These are phyloP conservation scores for Parochlus steinenii DNA, from an alignment of 2,888 invertebrate species.

Conservation along the genomic window DNA sequence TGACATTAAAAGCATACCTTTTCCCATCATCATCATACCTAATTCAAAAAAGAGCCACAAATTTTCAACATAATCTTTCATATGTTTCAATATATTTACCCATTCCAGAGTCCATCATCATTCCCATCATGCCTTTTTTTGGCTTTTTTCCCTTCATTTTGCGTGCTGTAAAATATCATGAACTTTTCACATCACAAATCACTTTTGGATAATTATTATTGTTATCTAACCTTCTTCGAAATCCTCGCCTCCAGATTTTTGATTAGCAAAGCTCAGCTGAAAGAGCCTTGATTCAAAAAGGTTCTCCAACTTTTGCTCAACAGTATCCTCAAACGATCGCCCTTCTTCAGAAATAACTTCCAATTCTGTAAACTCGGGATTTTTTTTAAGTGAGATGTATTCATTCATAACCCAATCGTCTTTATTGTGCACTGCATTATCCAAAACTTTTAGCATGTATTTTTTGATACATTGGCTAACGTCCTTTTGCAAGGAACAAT, in stretches of 20 bases:
- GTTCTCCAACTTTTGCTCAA: conserved; percentile 26
- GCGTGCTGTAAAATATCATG: conserved; percentile 35
- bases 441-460: no score
- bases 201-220: neutral
- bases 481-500: no score
- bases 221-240: no score
- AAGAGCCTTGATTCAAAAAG: conserved; percentile 30
- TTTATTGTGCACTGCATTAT: no score
- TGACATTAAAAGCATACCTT: conserved; percentile 40
- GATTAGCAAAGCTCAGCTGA: conserved; percentile 25
- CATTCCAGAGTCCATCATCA: conserved; percentile 33
- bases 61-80: no score
- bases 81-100: no score
- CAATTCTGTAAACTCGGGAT: conserved; percentile 13
- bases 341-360: conserved; percentile 21
- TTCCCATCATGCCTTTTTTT: conserved; percentile 37
- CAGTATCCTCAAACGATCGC: conserved; percentile 11
- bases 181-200: no score
- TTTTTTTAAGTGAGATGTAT: conserved; percentile 21
- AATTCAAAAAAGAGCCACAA: no score
- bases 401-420: no score
- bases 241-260: no score
- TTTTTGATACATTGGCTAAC: no score
- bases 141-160: conserved; percentile 37
- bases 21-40: no score